These are phyloP conservation scores for Lateolabrax maculatus DNA, from an alignment of 2,797 vertebrate species.

Conservation along the genomic window DNA sequence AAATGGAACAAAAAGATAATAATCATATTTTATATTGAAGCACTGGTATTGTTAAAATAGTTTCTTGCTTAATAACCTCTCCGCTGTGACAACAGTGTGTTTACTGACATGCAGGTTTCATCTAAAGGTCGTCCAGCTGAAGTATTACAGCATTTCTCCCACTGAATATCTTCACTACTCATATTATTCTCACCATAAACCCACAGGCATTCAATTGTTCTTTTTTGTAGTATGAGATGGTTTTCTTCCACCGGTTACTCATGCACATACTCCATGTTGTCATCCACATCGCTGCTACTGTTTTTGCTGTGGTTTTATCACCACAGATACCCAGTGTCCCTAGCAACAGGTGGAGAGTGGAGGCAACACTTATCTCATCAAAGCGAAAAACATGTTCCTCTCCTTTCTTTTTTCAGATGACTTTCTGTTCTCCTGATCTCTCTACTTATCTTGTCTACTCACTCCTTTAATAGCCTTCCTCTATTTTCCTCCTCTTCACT, in stretches of 20 bases:
- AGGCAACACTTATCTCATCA: conserved; percentile 40
- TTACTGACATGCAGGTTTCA: conserved; percentile 15
- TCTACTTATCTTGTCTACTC: conserved; percentile 27
- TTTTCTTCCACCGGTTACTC: conserved; percentile 37
- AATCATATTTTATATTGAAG: no score
- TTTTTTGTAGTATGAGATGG: conserved; percentile 5
- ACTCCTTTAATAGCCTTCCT: conserved; percentile 33
- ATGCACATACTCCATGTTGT: conserved; percentile 23
- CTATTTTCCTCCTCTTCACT: conserved; percentile 47
- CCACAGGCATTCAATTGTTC: conserved; percentile 16
- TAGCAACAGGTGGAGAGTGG: conserved; percentile 65
- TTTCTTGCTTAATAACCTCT: background rate
- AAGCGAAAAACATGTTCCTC: conserved; percentile 26
- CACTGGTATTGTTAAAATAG: background rate
- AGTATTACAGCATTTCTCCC: background rate
- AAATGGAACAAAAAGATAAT: background rate
- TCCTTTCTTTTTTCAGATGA: background rate
- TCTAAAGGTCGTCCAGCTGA: background rate
- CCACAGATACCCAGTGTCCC: conserved; percentile 29
- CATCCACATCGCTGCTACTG: conserved; percentile 23
- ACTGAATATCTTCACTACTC: background rate
- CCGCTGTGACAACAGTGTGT: background rate
- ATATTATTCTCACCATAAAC: conserved; percentile 36
- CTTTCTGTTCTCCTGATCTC: conserved; percentile 17
- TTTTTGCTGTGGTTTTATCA: conserved; percentile 30